These are phyloP conservation scores for Ichneumoninae sp. DNA, from an alignment of 2,888 invertebrate species.

Conservation along the genomic window DNA sequence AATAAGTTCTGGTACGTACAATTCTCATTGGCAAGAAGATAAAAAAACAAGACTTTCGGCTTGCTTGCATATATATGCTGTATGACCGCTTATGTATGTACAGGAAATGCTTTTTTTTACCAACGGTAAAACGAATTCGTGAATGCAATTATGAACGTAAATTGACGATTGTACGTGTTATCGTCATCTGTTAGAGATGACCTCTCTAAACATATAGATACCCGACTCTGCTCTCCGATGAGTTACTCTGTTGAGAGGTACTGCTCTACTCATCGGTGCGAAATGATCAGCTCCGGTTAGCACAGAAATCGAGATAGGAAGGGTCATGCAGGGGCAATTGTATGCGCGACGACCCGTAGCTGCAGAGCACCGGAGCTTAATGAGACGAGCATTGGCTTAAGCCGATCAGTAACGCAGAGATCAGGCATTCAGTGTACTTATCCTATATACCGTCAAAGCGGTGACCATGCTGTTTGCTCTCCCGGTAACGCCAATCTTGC, in stretches of 20 bases:
- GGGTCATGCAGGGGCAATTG: not conserved
- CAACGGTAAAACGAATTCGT: not conserved
- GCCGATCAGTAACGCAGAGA: conserved; percentile 52
- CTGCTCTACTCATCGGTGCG: conserved; percentile 30
- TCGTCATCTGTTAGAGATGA: not conserved
- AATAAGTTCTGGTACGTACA: conserved; percentile 16
- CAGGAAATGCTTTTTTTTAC: not conserved
- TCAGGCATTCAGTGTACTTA: conserved; percentile 41
- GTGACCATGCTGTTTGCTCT: conserved; percentile 33
- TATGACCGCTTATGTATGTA: no score
- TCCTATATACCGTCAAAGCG: conserved; percentile 5
- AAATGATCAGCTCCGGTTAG: conserved; percentile 38
- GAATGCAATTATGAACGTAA: not conserved
- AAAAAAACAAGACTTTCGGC: not conserved
- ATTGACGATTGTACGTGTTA: not conserved
- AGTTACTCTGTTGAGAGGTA: conserved; percentile 8
- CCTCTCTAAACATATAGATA: not conserved
- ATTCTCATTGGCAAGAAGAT: not conserved
- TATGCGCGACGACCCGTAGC: conserved; percentile 17
- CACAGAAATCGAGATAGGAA: conserved; percentile 21
- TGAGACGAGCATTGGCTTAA: conserved; percentile 53
- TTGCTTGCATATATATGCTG: not conserved
- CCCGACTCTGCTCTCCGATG: not conserved
- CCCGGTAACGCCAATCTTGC: conserved; percentile 53
- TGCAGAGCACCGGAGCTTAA: conserved; percentile 42